Evolutionary conservation across 2,797 vertebrate genomes (phyloP), one percentile per base, ranked within the genome.

Genomic region (Mus spretus): DNA sequence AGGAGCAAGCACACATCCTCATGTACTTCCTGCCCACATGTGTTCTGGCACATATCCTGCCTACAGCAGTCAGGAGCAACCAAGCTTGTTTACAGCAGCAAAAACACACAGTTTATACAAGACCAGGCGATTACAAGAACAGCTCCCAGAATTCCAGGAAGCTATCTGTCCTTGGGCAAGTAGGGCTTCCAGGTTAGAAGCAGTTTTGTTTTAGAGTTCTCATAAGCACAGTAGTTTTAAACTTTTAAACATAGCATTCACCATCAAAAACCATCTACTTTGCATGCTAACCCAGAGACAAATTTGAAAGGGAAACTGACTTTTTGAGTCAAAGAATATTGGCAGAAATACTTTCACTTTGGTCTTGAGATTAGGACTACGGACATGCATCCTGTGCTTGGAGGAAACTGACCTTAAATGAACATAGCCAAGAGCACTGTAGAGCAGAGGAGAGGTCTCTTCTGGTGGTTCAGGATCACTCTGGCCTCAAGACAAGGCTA

Each of bases 261-360:
- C 44, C 63, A 70, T 85, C 59, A 20, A 61, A 65, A 47, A 22
- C 10, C 3, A 22, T 31, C 40, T 65, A 13, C 40, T 53, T 70
- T 53, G 12, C 44, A n/a, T n/a, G 44, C 63, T 53, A 10, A 70
- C 3, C 2, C 47, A 5, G 31, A 86, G 63, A 70, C 63, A 70
- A 26, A 70, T n/a, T 26, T 53, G 6, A n/a, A 53, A 53, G 24
- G 14, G 31, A 31, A 74, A 57, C 37, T 93, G 78, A 72, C 50
- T 61, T 89, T 89, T 0, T 88, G 93, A 95, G 81, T 96, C 85
- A 90, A 93, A 86, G 5, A 79, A n/a, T 19, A 55, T 55, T 85
- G 77, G 70, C 13, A 93, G 90, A 90, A 95, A 94, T 84, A 61
- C 26, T 90, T 87, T 95, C 63, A 53, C 87, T 93, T 53, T 83